Conservation (phyloP, 2,888 invertebrate genomes). For the Ecliptopera silaceata region DNA sequence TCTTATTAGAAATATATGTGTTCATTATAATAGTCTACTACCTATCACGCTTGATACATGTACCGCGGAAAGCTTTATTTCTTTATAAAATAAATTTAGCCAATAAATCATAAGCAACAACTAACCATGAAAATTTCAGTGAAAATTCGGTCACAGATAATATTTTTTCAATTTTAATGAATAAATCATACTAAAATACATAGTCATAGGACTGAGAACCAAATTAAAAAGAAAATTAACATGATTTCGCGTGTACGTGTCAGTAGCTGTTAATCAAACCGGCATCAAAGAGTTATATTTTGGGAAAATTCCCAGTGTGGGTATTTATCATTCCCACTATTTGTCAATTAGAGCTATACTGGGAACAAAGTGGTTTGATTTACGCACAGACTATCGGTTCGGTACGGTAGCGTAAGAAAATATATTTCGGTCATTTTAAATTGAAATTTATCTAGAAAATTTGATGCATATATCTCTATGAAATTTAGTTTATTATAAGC, state of each 20-base stretch:
- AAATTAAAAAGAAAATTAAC: conserved; percentile 80
- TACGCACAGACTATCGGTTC: conserved; percentile 56
- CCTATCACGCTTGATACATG: neutral
- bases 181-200: conserved; percentile 69
- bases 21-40: neutral
- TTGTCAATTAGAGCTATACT: conserved; percentile 82
- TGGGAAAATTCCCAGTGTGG: conserved; percentile 70
- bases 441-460: conserved; percentile 29
- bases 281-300: conserved; percentile 79
- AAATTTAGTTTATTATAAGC: conserved; percentile 9
- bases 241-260: conserved; percentile 69
- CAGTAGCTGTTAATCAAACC: conserved; percentile 74
- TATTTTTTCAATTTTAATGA: conserved; percentile 44
- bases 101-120: conserved; percentile 44
- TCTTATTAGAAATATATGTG: conserved; percentile 1
- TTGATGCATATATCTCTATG: conserved; percentile 4
- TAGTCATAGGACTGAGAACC: conserved; percentile 49
- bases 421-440: conserved; percentile 22
- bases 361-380: conserved; percentile 75
- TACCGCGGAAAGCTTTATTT: conserved; percentile 7
- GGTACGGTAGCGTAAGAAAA: conserved; percentile 22
- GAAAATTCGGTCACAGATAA: conserved; percentile 45
- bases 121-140: conserved; percentile 42
- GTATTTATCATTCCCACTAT: conserved; percentile 82
- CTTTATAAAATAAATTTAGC: conserved; percentile 17